These are phyloP conservation scores for Geotrupes spiniger DNA, from an alignment of 2,888 invertebrate genomes.

Conservation along the genomic window DNA sequence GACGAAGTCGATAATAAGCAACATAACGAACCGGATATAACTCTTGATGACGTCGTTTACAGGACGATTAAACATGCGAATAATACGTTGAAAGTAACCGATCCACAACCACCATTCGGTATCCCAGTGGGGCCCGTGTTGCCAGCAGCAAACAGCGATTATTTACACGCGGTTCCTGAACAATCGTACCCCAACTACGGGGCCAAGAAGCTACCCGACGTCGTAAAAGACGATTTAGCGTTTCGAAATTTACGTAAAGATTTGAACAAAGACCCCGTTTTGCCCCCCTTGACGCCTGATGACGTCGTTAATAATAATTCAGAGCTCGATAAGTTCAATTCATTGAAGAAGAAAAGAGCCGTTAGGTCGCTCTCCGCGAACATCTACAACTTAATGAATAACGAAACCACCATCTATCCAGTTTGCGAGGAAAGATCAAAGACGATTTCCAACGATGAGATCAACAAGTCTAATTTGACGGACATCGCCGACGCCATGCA, in stretches of 20 bases:
- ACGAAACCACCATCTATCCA: too few relatives aligned
- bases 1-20: conserved; percentile 50
- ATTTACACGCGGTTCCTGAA: conserved; percentile 73
- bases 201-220: conserved; percentile 71
- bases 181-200: conserved; percentile 61
- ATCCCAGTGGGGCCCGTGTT: conserved; percentile 84
- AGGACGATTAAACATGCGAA: conserved; percentile 78
- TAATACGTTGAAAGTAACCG: conserved; percentile 65
- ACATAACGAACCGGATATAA: conserved; percentile 72
- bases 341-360: conserved; percentile 72
- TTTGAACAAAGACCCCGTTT: conserved; percentile 56
- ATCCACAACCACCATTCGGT: conserved; percentile 87
- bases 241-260: conserved; percentile 84
- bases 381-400: conserved; percentile 72
- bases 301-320: conserved; percentile 51
- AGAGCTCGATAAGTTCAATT: conserved; percentile 34
- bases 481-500: conserved; percentile 51
- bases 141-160: conserved; percentile 77
- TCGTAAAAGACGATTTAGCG: conserved; percentile 84
- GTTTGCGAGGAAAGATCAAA: conserved; percentile 10
- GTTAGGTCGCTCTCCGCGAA: conserved; percentile 82
- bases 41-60: conserved; percentile 80
- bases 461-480: conserved; percentile 40
- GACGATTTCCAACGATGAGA: conserved; percentile 30
- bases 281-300: conserved; percentile 51